These are phyloP conservation scores for Drosophila orosa DNA, from an alignment of 1,140 invertebrate genomes.

Conservation along the genomic window DNA sequence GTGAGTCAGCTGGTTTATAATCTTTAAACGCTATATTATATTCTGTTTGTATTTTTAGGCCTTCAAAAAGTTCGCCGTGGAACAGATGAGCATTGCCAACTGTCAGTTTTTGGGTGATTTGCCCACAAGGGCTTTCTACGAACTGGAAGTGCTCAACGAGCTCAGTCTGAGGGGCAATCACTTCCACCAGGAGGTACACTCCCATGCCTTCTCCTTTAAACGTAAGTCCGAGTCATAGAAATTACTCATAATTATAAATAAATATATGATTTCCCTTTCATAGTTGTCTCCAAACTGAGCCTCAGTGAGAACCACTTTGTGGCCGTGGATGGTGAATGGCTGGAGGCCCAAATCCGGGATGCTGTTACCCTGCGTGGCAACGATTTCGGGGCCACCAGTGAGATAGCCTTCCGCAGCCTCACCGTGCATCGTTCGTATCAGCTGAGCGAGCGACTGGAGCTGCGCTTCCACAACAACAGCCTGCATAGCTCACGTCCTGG, in stretches of 20 bases:
- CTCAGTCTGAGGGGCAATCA: conserved; percentile 88
- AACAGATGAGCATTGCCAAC: conserved; percentile 86
- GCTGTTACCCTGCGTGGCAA: conserved; percentile 67
- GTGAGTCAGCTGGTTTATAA: conserved; percentile 21
- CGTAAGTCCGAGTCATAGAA: conserved; percentile 70
- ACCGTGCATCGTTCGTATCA: conserved; percentile 70
- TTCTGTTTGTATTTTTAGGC: conserved; percentile 83
- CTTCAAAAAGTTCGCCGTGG: conserved; percentile 91
- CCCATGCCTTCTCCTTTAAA: conserved; percentile 86
- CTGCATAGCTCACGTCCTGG: conserved; percentile 45
- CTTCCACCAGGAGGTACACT: conserved; percentile 85
- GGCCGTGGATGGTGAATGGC: conserved; percentile 71
- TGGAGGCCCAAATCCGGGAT: conserved; percentile 72
- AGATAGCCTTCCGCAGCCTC: conserved; percentile 74
- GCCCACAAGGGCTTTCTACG: conserved; percentile 90
- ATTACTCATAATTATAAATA: neutral
- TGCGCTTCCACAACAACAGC: conserved; percentile 78
- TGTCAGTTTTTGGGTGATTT: conserved; percentile 85
- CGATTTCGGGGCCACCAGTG: conserved; percentile 70
- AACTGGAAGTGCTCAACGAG: conserved; percentile 88
- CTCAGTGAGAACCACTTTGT: conserved; percentile 71
- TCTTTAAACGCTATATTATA: neutral
- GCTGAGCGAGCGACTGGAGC: conserved; percentile 71
- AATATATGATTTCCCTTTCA: neutral
- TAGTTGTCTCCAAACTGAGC: conserved; percentile 74